Evolutionary conservation across 2,888 invertebrate species (phyloP).

Genomic region (Adelognathus sp.): DNA sequence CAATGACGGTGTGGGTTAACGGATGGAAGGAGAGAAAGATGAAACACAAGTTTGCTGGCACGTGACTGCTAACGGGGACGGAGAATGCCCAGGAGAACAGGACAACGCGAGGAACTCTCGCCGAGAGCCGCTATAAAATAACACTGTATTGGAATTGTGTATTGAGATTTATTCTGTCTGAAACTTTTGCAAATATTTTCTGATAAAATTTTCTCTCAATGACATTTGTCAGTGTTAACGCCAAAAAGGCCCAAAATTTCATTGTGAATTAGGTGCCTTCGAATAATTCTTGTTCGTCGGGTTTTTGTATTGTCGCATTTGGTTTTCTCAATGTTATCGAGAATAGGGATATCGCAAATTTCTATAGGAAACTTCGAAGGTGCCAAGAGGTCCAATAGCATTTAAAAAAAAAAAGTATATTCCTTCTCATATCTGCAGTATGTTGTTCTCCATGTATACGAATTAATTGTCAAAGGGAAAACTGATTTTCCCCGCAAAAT

Average conservation of each 20-base stretch:
- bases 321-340: no score
- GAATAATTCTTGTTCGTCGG: no score
- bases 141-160: not conserved
- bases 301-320: no score
- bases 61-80: conserved; percentile 35
- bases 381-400: no score
- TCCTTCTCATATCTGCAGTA: no score
- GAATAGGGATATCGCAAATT: no score
- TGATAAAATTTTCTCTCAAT: not conserved
- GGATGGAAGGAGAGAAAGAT: conserved; percentile 29
- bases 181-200: not conserved
- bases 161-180: not conserved
- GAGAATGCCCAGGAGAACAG: not conserved
- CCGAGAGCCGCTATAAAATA: no score
- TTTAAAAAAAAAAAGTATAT: no score
- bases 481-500: no score
- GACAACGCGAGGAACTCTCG: conserved; percentile 8
- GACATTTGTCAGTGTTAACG: not conserved
- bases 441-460: no score
- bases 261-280: not conserved
- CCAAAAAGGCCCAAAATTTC: not conserved
- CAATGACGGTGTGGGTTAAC: conserved; percentile 41
- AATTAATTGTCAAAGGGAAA: no score
- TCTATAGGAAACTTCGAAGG: no score
- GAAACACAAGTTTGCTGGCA: conserved; percentile 30